A percentile compares a stretch with the other conserved stretches of the same genome.
Evolutionary conservation across 2,797 vertebrate genomes (phyloP).

Genomic region (Pangasius sanitwongsei): DNA sequence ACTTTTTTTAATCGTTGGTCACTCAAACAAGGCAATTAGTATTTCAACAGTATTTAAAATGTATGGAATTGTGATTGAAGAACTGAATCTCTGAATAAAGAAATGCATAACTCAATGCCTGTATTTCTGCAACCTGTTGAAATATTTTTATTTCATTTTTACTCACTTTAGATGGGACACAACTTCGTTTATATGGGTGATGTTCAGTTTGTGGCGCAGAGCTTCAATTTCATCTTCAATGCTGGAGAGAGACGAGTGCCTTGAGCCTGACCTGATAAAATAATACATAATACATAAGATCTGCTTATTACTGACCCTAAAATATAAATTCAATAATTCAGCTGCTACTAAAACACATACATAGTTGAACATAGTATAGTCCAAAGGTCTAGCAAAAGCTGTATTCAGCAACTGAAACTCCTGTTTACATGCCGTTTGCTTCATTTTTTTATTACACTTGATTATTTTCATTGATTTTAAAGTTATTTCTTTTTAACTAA

Average conservation of each 20-base stretch:
- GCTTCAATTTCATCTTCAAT: constrained; percentile 69
- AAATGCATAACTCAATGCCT: not conserved
- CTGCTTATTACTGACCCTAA: not conserved
- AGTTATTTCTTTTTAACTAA: not conserved
- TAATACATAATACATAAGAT: not conserved
- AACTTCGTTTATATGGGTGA: constrained; percentile 76
- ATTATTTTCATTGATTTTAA: not conserved
- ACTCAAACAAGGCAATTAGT: not conserved
- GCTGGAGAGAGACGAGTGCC: constrained; percentile 63
- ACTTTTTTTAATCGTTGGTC: not conserved
- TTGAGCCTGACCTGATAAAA: constrained; percentile 63
- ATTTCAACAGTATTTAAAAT: not conserved
- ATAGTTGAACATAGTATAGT: too few species aligned
- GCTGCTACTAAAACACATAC: not conserved
- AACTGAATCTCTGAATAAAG: not conserved
- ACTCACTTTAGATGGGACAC: constrained; percentile 77
- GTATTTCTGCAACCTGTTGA: not conserved
- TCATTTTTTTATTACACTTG: not conserved
- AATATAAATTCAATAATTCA: not conserved
- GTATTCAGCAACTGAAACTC: not conserved
- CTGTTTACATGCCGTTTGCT: not conserved
- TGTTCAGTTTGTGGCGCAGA: constrained; percentile 77
- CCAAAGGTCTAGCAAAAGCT: not conserved
- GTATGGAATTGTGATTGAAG: not conserved
- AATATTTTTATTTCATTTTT: not conserved